phyloP scores from a whole-genome alignment of 2,113 vertebrate genomes.

The Callopanchax toddi region DNA sequence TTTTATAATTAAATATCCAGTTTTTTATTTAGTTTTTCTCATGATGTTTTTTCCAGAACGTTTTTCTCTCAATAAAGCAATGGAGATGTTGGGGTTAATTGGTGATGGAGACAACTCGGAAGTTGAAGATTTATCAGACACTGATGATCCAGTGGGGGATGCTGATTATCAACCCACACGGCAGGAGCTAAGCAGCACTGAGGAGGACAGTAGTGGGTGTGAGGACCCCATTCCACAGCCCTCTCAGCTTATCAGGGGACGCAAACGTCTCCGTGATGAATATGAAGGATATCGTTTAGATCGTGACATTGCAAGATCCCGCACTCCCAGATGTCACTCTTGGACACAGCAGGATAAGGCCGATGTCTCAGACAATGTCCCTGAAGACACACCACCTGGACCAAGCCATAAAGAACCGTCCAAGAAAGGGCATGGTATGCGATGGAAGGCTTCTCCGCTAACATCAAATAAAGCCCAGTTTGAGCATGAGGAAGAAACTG shows the following conservation, averaged over 20 bases:
- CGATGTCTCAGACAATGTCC: too few species aligned
- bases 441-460: not conserved
- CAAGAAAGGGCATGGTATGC: not conserved
- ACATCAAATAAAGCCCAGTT: not conserved
- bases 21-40: not conserved
- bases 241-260: not conserved
- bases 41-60: not conserved
- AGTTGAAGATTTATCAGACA: not conserved
- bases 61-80: not conserved
- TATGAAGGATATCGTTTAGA: not conserved
- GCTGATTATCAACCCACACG: not conserved
- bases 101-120: not conserved
- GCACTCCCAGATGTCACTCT: too few species aligned
- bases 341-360: too few species aligned
- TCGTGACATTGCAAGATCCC: too few species aligned
- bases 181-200: constrained; percentile 6
- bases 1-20: not conserved
- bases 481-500: not conserved
- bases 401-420: not conserved
- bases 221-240: constrained; percentile 6
- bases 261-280: not conserved
- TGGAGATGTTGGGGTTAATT: not conserved
- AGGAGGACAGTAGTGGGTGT: not conserved
- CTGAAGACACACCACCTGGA: too few species aligned
- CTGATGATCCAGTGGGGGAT: not conserved